Conservation (phyloP, 2,888 invertebrate genomes). For the Cantharis rufa region DNA sequence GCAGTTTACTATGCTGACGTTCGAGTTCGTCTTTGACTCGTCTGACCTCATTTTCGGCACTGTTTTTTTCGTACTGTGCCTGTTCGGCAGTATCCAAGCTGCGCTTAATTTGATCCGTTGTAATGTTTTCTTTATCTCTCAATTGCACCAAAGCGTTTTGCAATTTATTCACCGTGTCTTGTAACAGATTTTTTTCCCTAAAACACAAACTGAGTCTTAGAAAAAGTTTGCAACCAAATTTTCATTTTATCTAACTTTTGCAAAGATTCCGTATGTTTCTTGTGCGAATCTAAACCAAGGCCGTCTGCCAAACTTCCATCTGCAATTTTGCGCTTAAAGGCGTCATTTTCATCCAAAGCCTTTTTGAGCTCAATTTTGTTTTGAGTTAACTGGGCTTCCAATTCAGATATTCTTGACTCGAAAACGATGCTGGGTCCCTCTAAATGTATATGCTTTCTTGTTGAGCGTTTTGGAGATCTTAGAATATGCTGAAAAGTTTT, state of each 20-base stretch:
- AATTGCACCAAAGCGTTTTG: constrained; percentile 67
- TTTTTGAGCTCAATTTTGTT: constrained; percentile 76
- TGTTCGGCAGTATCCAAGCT: constrained; percentile 75
- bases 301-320: constrained; percentile 57
- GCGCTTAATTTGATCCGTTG: constrained; percentile 67
- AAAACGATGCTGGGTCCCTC: constrained; percentile 82
- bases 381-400: constrained; percentile 83
- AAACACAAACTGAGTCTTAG: neutral
- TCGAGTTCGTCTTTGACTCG: constrained; percentile 78
- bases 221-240: neutral
- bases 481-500: neutral
- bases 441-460: constrained; percentile 43
- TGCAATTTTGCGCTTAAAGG: constrained; percentile 54
- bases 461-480: constrained; percentile 15
- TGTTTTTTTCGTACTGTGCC: constrained; percentile 76
- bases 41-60: constrained; percentile 75
- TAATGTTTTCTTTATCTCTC: constrained; percentile 66
- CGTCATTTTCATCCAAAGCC: constrained; percentile 68
- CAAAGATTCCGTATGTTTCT: constrained; percentile 71
- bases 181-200: constrained; percentile 70
- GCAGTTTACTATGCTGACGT: constrained; percentile 73
- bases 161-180: constrained; percentile 70
- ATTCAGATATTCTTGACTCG: constrained; percentile 81
- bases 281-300: constrained; percentile 65
- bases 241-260: constrained; percentile 60